Evolutionary conservation across 2,888 invertebrate species (phyloP), one percentile per base, ranked within the genome.

Genomic region (Drosophila pegasa): DNA sequence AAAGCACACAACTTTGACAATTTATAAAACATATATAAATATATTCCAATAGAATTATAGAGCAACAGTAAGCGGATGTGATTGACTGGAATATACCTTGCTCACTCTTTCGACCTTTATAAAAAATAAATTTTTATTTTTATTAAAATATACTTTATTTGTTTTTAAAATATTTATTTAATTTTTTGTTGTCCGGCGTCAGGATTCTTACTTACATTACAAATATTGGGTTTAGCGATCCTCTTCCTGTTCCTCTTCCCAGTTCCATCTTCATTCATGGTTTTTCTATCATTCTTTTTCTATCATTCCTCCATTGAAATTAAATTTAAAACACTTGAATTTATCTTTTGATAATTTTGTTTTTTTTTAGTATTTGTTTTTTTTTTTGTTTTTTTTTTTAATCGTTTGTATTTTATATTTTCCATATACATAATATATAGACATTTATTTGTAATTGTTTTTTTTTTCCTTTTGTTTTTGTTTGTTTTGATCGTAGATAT

Each of bases 371-470:
- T 52, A 58, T 63, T 38, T n/a, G 41, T 38, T 62, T 63, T 25
- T 43, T 51, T 71, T 66, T 69, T 47, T 27, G 33, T 29, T 60
- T 51, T 67, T 58, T n/a, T 66, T 70, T 67, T 60, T 59, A 38
- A 65, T 61, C 57, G 33, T 65, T 61, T 66, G 58, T 51, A 56
- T 77, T 71, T 64, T 55, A 58, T 66, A 64, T 81, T 61, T 76
- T 79, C 67, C 76, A 81, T 85, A 78, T 85, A 79, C 77, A 71
- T 69, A 70, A 68, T 84, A 79, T 80, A 82, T 83, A 83, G 82
- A 83, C 82, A 83, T 85, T 83, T 80, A 83, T 73, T 82, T 82
- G 73, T 82, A 75, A 75, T 74, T 55, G 65, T 72, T 74, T 62
- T 16, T 27, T 47, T 47, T 12, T 6, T 40, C 12, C 9, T 3